A percentile compares a stretch with the other conserved stretches of the same genome.
These are phyloP conservation scores for Theristicus caerulescens DNA, from an alignment of 2,113 vertebrate species.

Conservation along the genomic window DNA sequence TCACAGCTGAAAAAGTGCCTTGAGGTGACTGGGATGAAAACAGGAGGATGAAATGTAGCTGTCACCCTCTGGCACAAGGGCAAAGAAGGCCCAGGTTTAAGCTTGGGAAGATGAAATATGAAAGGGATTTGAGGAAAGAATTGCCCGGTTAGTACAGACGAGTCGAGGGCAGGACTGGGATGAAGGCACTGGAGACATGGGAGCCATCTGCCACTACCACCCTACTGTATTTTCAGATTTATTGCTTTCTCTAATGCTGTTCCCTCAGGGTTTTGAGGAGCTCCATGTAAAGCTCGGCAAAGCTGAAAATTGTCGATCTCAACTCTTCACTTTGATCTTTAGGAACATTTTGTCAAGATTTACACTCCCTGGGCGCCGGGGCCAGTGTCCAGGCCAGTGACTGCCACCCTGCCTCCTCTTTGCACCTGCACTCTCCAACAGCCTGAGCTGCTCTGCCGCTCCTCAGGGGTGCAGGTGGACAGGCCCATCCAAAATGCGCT, in stretches of 20 bases:
- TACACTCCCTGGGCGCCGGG: not conserved
- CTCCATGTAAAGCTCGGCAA: not conserved
- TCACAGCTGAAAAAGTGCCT: fast-evolving
- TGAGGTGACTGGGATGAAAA: not conserved
- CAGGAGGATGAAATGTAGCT: not conserved
- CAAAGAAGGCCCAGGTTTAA: not conserved
- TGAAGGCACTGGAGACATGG: not conserved
- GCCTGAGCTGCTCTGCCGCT: not conserved
- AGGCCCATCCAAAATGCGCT: not conserved
- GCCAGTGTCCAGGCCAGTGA: not conserved
- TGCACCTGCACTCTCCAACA: not conserved
- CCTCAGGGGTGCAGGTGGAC: not conserved
- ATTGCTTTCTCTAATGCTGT: not conserved
- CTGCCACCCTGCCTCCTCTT: not conserved
- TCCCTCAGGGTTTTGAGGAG: not conserved
- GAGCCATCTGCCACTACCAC: not conserved
- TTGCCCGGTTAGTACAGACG: not conserved
- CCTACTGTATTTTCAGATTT: not conserved
- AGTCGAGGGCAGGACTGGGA: not conserved
- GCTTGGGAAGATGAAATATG: not conserved
- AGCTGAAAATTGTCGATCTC: not conserved
- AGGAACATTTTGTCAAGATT: not conserved
- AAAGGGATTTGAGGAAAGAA: not conserved
- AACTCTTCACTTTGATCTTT: not conserved
- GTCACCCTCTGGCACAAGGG: not conserved